A percentile compares a stretch with the other conserved stretches of the same genome.
phyloP scores from a whole-genome alignment of 2,113 vertebrate genomes.

The Hydropotes inermis region DNA sequence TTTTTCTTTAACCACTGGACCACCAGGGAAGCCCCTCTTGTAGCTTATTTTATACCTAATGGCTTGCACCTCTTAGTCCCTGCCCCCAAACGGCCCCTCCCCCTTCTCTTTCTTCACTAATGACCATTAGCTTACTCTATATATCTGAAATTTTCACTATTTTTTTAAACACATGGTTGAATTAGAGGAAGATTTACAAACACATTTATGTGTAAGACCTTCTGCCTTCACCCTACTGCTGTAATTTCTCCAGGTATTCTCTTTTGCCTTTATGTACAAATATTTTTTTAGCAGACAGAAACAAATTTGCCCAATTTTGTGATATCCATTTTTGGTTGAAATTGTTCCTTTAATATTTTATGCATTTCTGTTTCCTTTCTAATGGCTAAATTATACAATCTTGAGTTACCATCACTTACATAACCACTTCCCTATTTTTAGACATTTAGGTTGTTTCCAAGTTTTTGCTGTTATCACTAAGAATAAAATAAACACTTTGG shows the following conservation, averaged over 20 bases:
- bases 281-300: neutral
- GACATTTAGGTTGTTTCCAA: neutral
- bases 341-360: neutral
- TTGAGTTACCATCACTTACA: neutral
- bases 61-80: neutral
- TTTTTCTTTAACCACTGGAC: neutral
- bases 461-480: neutral
- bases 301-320: neutral
- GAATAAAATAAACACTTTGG: neutral
- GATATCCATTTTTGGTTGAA: neutral
- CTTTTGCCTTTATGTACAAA: neutral
- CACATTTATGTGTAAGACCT: neutral
- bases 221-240: too few relatives aligned
- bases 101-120: neutral
- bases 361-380: neutral
- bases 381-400: neutral
- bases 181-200: neutral
- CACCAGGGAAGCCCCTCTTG: neutral
- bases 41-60: neutral
- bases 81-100: fast-evolving
- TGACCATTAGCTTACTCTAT: neutral
- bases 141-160: neutral
- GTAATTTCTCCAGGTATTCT: neutral
- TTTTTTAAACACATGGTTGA: neutral
- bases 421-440: neutral